These are phyloP conservation scores for Ageneiosus marmoratus DNA, from an alignment of 2,113 vertebrate species.

Conservation along the genomic window DNA sequence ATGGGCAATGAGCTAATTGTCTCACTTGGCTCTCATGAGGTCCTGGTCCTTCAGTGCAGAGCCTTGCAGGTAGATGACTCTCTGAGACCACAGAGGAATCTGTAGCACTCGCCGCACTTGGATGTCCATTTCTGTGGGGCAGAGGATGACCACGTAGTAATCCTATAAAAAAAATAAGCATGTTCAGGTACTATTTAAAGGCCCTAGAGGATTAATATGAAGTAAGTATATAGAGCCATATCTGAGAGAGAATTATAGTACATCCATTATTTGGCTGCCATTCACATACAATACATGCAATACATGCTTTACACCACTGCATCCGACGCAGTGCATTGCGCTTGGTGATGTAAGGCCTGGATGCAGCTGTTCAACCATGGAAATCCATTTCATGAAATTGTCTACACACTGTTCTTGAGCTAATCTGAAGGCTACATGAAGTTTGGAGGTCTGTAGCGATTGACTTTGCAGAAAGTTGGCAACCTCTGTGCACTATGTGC, in stretches of 20 bases:
- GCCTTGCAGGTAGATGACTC: constrained; percentile 97
- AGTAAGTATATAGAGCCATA: not conserved
- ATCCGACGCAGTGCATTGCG: no score
- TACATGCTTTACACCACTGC: no score
- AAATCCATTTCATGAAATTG: no score
- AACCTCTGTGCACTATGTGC: no score
- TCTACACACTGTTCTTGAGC: no score
- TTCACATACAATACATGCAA: not conserved
- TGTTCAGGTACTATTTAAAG: not conserved
- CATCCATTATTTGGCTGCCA: not conserved
- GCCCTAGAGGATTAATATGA: not conserved
- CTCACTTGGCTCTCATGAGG: constrained; percentile 98
- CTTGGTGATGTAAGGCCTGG: no score
- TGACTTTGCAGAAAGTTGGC: no score
- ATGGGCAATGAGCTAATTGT: not conserved
- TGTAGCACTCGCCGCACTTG: constrained; percentile 94
- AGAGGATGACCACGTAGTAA: constrained; percentile 98
- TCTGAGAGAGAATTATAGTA: not conserved
- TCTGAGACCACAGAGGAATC: constrained; percentile 96
- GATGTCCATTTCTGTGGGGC: constrained; percentile 93
- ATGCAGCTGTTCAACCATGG: no score
- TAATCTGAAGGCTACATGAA: no score
- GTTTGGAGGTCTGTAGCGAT: no score
- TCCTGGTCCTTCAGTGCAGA: constrained; percentile 97
- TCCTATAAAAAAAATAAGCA: constrained; percentile 73